Conservation (phyloP, 2,888 invertebrate species). For the Tiphia femorata region DNA sequence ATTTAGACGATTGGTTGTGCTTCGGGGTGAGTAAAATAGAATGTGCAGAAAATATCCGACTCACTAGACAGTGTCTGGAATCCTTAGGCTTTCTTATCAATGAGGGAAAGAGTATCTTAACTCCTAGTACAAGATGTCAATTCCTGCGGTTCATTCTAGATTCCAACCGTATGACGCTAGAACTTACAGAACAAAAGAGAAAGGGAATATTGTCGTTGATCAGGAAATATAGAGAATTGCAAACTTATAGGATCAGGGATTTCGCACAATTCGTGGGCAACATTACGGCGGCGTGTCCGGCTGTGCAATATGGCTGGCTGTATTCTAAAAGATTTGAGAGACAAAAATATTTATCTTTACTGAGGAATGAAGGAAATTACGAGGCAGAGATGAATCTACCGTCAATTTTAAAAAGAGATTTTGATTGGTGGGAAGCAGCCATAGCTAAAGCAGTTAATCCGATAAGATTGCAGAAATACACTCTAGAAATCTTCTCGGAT, state of each 20-base stretch:
- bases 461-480: no score
- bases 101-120: neutral
- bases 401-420: no score
- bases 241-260: no score
- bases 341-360: neutral
- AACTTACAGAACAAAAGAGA: neutral
- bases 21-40: neutral
- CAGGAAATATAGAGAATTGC: no score
- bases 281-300: neutral
- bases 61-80: neutral
- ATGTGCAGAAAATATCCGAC: neutral
- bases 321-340: neutral
- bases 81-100: neutral
- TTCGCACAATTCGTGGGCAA: neutral
- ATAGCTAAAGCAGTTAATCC: no score
- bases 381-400: neutral
- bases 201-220: neutral
- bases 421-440: no score
- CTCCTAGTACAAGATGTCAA: no score
- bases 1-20: neutral
- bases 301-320: neutral
- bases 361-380: neutral
- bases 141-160: no score
- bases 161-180: no score
- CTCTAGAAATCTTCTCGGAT: neutral